Percentiles rank a stretch among this genome's conserved stretches.
Evolutionary conservation across 1,140 invertebrate genomes (phyloP).

Genomic region (Caenorhabditis elegans): DNA sequence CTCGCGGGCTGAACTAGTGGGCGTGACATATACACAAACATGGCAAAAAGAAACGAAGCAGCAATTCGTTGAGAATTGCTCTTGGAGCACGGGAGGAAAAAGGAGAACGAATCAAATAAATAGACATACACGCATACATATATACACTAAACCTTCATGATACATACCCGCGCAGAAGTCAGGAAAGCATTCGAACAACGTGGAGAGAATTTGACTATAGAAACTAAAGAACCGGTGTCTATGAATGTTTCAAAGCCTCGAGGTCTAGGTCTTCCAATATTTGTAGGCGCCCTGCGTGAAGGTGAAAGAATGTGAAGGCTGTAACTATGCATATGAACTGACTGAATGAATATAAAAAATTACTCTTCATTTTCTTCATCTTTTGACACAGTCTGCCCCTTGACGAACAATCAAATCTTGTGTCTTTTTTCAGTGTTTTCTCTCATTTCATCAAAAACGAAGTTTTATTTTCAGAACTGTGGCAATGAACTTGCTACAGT

Average conservation of each 20-base stretch:
- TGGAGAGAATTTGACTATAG: neutral
- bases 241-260: neutral
- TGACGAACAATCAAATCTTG: neutral
- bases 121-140: neutral
- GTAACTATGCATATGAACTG: slow-evolving; percentile 5
- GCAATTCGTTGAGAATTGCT: neutral
- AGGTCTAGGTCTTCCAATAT: neutral
- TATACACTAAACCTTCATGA: neutral
- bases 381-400: neutral
- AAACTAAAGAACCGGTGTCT: slow-evolving; percentile 19
- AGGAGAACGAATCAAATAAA: slow-evolving; percentile 5
- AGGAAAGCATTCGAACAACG: slow-evolving; percentile 9
- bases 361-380: neutral
- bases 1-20: neutral
- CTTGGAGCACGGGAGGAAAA: neutral
- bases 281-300: neutral
- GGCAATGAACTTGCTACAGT: slow-evolving; percentile 22
- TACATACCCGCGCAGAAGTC: neutral
- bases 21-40: neutral
- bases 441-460: too few relatives aligned
- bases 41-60: neutral
- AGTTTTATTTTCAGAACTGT: slow-evolving; percentile 7
- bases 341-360: neutral
- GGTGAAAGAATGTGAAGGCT: neutral
- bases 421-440: neutral